Percentiles rank a stretch among this genome's conserved stretches.
Conservation (phyloP, 2,113 vertebrate genomes). For the Dipodomys stephensi region DNA sequence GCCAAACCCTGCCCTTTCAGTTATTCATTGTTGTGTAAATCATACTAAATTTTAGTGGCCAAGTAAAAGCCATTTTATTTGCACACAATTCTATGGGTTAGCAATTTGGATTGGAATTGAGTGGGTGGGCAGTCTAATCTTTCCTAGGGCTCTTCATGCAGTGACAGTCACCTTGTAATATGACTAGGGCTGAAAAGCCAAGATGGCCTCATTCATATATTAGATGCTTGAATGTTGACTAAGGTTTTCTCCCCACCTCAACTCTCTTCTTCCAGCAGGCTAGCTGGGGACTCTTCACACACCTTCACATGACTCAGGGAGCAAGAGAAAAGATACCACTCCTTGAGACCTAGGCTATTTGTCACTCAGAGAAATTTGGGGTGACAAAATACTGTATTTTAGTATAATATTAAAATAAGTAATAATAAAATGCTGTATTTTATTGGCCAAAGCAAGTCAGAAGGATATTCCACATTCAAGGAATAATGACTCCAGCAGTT, state of each 20-base stretch:
- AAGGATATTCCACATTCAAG: slow-evolving; percentile 36
- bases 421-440: neutral
- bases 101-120: slow-evolving; percentile 28
- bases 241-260: neutral
- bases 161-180: neutral
- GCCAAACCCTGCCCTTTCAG: neutral
- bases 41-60: slow-evolving; percentile 17
- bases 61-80: slow-evolving; percentile 56
- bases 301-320: neutral
- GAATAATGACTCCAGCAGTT: slow-evolving; percentile 46
- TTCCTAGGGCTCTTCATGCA: neutral
- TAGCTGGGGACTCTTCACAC: neutral
- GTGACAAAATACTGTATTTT: too few species aligned
- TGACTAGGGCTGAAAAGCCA: slow-evolving; percentile 4
- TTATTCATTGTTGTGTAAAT: slow-evolving; percentile 2
- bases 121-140: slow-evolving; percentile 9
- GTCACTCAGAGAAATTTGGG: too few species aligned
- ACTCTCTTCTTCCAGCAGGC: slow-evolving; percentile 20
- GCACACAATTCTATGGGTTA: slow-evolving; percentile 33
- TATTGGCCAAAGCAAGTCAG: slow-evolving; percentile 45
- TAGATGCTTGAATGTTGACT: slow-evolving; percentile 25
- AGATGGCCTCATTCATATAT: slow-evolving; percentile 31
- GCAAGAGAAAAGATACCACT: slow-evolving; percentile 11
- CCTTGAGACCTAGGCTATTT: slow-evolving; percentile 38
- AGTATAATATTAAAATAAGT: too few species aligned